Evolutionary conservation across 2,113 vertebrate species (phyloP).

Genomic region (Sitta europaea): DNA sequence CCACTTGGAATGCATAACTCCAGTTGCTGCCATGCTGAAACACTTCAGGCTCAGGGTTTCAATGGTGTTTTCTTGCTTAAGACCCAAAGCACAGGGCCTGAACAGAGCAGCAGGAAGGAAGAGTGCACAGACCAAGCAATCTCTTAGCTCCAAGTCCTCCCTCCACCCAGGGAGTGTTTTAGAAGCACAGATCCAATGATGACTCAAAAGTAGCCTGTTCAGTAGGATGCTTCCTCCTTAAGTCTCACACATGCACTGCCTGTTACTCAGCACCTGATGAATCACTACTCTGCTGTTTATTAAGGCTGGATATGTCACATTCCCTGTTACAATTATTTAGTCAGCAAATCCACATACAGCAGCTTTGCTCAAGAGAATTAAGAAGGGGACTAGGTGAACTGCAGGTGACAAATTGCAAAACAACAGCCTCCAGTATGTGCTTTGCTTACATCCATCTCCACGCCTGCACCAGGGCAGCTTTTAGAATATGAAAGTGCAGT

Average conservation of each 20-base stretch:
- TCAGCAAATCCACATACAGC: neutral
- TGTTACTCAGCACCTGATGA: conserved; percentile 22
- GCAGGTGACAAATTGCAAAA: neutral
- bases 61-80: neutral
- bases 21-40: neutral
- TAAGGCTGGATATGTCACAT: neutral
- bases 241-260: neutral
- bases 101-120: neutral
- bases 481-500: neutral
- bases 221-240: neutral
- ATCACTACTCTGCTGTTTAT: neutral
- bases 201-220: neutral
- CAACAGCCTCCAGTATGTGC: neutral
- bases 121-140: neutral
- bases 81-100: neutral
- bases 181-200: neutral
- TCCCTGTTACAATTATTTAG: neutral
- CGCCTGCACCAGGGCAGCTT: neutral
- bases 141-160: neutral
- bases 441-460: neutral
- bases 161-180: neutral
- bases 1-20: neutral
- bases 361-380: neutral
- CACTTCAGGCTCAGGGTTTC: neutral
- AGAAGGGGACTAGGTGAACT: neutral